Evolutionary conservation across 2,888 invertebrate genomes (phyloP).

Genomic region (Mythimna vitellina): DNA sequence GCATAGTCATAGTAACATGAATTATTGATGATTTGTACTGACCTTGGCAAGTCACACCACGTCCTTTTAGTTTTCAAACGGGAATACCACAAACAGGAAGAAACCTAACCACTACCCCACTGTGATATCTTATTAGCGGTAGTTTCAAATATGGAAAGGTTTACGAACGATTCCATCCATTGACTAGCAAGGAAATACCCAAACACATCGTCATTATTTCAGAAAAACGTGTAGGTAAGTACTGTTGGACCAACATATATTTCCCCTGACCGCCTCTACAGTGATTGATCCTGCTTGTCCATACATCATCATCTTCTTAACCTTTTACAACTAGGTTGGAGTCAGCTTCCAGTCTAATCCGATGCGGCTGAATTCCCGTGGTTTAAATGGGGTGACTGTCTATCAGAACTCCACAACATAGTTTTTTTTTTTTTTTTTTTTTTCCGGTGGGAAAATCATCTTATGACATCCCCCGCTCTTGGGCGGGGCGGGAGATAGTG

Average conservation of each 20-base stretch:
- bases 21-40: constrained; percentile 73
- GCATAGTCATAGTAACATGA: constrained; percentile 75
- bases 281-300: background rate
- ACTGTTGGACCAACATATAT: too few relatives aligned
- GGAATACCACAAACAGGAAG: constrained; percentile 39
- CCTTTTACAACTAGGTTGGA: too few relatives aligned
- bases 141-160: background rate
- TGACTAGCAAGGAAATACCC: background rate
- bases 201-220: background rate
- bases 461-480: too few relatives aligned
- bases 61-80: constrained; percentile 44
- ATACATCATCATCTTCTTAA: background rate
- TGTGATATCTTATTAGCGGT: background rate
- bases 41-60: constrained; percentile 68
- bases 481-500: too few relatives aligned
- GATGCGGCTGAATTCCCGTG: too few relatives aligned
- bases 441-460: too few relatives aligned
- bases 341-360: too few relatives aligned
- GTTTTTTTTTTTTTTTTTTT: too few relatives aligned
- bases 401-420: too few relatives aligned
- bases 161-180: background rate
- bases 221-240: background rate
- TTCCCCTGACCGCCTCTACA: background rate
- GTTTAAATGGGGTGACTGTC: too few relatives aligned
- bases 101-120: background rate